phyloP scores from a whole-genome alignment of 2,113 vertebrate genomes.

The Tragulus kanchil region DNA sequence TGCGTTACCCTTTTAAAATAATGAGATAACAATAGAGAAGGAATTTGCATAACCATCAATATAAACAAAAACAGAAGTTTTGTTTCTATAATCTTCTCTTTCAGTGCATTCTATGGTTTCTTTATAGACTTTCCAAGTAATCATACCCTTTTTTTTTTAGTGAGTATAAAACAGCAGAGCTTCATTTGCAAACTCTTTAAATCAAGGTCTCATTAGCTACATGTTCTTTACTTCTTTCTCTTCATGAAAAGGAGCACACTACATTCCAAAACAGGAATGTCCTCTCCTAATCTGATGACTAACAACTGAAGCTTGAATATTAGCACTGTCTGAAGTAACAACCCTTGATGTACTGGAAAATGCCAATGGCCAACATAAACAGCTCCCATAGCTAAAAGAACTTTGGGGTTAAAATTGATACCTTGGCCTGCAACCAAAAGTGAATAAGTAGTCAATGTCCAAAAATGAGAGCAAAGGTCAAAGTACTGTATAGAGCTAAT shows the following conservation, averaged over 20 bases:
- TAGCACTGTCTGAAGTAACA: not conserved
- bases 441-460: not conserved
- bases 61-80: slow-evolving; percentile 34
- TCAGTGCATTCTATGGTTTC: not conserved
- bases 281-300: not conserved
- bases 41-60: slow-evolving; percentile 53
- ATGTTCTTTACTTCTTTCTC: not conserved
- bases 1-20: not conserved
- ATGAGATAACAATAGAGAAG: slow-evolving; percentile 18
- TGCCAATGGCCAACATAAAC: not conserved
- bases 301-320: slow-evolving; percentile 18
- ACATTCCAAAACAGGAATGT: not conserved
- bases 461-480: not conserved
- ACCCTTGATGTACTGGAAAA: not conserved
- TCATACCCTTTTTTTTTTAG: not conserved
- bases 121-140: slow-evolving; percentile 46
- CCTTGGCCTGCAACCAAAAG: not conserved
- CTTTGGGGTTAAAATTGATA: slow-evolving; percentile 3
- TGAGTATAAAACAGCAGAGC: not conserved
- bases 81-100: not conserved
- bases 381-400: not conserved
- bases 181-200: slow-evolving; percentile 48
- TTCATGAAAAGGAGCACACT: not conserved
- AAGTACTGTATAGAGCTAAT: not conserved
- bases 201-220: slow-evolving; percentile 31